phyloP scores from a whole-genome alignment of 2,797 vertebrate genomes.

The Sitta carolinensis region DNA sequence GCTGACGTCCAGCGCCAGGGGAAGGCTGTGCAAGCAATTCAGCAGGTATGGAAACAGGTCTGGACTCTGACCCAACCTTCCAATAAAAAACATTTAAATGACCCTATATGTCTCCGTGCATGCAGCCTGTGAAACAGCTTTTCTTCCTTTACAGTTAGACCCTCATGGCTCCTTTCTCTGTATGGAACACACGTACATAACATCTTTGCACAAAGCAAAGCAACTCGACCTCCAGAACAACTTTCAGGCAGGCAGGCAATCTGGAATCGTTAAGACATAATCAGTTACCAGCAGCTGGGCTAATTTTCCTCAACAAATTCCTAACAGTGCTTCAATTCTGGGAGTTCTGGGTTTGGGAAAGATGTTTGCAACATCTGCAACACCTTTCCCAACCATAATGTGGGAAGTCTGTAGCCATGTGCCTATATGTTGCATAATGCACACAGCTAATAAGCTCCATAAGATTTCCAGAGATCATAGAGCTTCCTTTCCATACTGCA shows the following conservation, averaged over 20 bases:
- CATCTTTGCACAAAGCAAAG: not conserved
- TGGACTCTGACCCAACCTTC: not conserved
- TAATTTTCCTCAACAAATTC: not conserved
- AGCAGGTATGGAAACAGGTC: not conserved
- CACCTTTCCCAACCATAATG: not conserved
- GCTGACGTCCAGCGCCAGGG: not conserved
- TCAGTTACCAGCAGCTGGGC: not conserved
- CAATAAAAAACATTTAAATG: not conserved
- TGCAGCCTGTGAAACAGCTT: not conserved
- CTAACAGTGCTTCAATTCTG: not conserved
- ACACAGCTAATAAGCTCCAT: not conserved
- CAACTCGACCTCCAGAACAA: not conserved
- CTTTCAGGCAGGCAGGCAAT: not conserved
- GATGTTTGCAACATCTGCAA: not conserved
- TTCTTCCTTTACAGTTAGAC: not conserved
- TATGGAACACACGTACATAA: accelerated
- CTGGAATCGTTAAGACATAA: not conserved
- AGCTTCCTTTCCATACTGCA: not conserved
- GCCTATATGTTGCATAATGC: not conserved
- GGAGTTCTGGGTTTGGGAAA: not conserved
- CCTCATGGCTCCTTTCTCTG: not conserved
- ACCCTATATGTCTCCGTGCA: not conserved
- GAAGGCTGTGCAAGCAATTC: not conserved
- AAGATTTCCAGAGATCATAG: not conserved
- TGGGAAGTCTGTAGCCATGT: not conserved